Conservation (phyloP, 1,140 invertebrate species). For the Hesperophylax magnus region DNA sequence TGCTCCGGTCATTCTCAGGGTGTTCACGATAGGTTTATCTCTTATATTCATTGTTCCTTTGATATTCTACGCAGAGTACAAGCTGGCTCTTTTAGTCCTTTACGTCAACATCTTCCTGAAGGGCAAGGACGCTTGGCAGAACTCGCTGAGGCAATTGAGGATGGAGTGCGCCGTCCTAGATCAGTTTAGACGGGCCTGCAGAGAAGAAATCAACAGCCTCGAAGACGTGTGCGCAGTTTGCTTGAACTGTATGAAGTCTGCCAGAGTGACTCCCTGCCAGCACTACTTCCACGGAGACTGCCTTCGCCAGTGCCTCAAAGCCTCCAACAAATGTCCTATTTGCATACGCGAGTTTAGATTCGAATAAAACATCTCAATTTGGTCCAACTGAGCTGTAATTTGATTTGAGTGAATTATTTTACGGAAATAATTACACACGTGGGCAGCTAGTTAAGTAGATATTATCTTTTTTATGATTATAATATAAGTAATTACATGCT, state of each 20-base stretch:
- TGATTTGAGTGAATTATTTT: no score
- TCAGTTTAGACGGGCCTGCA: slow-evolving; percentile 76
- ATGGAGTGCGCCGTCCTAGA: slow-evolving; percentile 74
- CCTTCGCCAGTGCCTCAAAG: slow-evolving; percentile 78
- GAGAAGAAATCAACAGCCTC: slow-evolving; percentile 75
- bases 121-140: slow-evolving; percentile 73
- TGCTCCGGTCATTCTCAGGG: slow-evolving; percentile 75
- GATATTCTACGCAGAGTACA: slow-evolving; percentile 71
- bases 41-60: slow-evolving; percentile 70
- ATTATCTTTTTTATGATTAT: no score
- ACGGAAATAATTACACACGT: no score
- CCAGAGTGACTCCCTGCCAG: slow-evolving; percentile 81
- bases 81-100: slow-evolving; percentile 72
- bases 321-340: slow-evolving; percentile 79
- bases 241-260: slow-evolving; percentile 77
- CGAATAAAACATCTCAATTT: slow-evolving; percentile 18
- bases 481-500: no score
- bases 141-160: slow-evolving; percentile 70
- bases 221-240: slow-evolving; percentile 86
- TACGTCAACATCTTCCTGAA: slow-evolving; percentile 81
- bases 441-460: no score
- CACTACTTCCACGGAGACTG: slow-evolving; percentile 85
- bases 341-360: slow-evolving; percentile 69
- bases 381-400: neutral
- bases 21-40: slow-evolving; percentile 72